Conservation (phyloP, 2,113 vertebrate genomes). For the Coracopsis vasa region DNA sequence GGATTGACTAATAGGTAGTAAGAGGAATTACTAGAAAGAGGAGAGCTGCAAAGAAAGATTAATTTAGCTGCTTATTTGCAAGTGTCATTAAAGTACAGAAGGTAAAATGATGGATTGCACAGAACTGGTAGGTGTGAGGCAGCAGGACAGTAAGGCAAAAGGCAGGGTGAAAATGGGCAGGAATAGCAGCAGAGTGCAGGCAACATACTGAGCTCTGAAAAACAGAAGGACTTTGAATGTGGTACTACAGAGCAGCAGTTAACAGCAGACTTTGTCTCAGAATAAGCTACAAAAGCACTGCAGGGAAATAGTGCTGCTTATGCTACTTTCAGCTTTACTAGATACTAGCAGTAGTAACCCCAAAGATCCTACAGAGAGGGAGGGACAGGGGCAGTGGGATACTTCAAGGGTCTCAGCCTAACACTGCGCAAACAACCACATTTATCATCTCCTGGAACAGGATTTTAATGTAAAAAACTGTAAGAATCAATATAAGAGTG, state of each 20-base stretch:
- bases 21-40: not conserved
- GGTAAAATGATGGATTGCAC: not conserved
- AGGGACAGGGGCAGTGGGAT: not conserved
- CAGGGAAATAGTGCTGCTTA: not conserved
- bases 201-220: not conserved
- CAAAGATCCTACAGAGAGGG: not conserved
- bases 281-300: not conserved
- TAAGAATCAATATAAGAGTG: not conserved
- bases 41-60: not conserved
- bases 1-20: not conserved
- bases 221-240: not conserved
- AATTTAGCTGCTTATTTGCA: not conserved
- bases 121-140: not conserved
- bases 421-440: not conserved
- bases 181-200: not conserved
- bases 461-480: not conserved
- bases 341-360: not conserved
- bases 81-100: not conserved
- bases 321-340: not conserved
- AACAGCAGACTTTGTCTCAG: not conserved
- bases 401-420: not conserved
- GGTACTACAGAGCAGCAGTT: not conserved
- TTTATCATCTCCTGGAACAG: not conserved
- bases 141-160: not conserved
- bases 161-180: not conserved